Evolutionary conservation across 2,888 invertebrate species (phyloP), one percentile per base, ranked within the genome.

Genomic region (Stenurella melanura): DNA sequence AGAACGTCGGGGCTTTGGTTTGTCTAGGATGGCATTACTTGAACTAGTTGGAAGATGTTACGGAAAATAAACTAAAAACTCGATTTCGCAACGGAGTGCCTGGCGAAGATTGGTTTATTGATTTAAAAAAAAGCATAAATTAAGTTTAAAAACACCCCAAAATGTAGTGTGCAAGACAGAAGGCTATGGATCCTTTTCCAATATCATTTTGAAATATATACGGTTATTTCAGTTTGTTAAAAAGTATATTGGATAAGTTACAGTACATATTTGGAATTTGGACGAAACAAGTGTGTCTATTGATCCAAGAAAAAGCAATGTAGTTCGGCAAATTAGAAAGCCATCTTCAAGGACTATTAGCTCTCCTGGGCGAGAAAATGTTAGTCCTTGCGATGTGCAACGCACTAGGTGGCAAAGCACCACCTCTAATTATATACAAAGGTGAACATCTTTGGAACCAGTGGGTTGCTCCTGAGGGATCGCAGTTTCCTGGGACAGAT

Each of bases 211-310:
- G n/a, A n/a, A n/a, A n/a, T n/a, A n/a, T 50, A 50, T 50, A 9
- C 50, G n/a, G 50, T 50, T 50, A 50, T 5, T 50, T 50, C 50
- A 50, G 50, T 50, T 50, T 50, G n/a, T n/a, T n/a, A n/a, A n/a
- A n/a, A n/a, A n/a, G n/a, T n/a, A n/a, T n/a, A n/a, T n/a, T n/a
- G 50, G 50, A 50, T 50, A 50, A 50, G 50, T 15, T 50, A 50
- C 50, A 50, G 4, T 15, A 3, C 50, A 5, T 50, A 50, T 50
- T 50, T 50, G 50, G 9, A 50, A 50, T 50, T 50, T n/a, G 12
- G 50, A 50, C 50, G 3, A 2, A 50, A 9, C 50, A 50, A 50
- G 50, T 50, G 9, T 50, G n/a, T 50, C 50, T 50, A 50, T 50
- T 50, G n/a, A 50, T 50, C 50, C n/a, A 50, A 50, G 3, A 50